Conservation (phyloP, 2,797 vertebrate genomes). For the Rhinogobio ventralis region DNA sequence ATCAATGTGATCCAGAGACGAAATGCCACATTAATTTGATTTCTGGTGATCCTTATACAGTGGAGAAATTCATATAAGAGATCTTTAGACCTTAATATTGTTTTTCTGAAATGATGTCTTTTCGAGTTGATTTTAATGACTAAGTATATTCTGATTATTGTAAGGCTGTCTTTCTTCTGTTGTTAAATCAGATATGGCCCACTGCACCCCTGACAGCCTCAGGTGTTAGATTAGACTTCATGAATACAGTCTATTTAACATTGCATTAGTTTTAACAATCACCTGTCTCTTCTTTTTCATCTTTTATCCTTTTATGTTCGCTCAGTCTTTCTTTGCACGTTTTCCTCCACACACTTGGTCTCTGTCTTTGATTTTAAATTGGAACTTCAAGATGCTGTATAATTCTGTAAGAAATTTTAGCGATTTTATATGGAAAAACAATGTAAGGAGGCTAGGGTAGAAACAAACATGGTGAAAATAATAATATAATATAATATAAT, state of each 20-base stretch:
- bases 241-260: constrained; percentile 60
- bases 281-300: constrained; percentile 52
- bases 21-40: constrained; percentile 55
- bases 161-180: background rate
- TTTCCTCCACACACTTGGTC: constrained; percentile 26
- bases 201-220: constrained; percentile 42
- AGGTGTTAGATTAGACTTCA: constrained; percentile 57
- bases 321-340: constrained; percentile 30
- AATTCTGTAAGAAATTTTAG: background rate
- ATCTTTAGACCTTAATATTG: background rate
- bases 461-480: background rate
- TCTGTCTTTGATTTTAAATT: constrained; percentile 54
- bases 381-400: constrained; percentile 56
- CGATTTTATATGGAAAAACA: background rate
- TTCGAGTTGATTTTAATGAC: background rate
- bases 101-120: background rate
- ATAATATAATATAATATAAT: background rate
- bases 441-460: background rate
- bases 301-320: constrained; percentile 46
- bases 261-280: constrained; percentile 60
- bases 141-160: background rate
- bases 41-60: constrained; percentile 48
- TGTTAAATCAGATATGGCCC: constrained; percentile 20
- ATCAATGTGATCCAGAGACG: constrained; percentile 74
- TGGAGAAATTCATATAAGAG: constrained; percentile 24